phyloP scores from a whole-genome alignment of 2,888 invertebrate species.

The Noctua comes region DNA sequence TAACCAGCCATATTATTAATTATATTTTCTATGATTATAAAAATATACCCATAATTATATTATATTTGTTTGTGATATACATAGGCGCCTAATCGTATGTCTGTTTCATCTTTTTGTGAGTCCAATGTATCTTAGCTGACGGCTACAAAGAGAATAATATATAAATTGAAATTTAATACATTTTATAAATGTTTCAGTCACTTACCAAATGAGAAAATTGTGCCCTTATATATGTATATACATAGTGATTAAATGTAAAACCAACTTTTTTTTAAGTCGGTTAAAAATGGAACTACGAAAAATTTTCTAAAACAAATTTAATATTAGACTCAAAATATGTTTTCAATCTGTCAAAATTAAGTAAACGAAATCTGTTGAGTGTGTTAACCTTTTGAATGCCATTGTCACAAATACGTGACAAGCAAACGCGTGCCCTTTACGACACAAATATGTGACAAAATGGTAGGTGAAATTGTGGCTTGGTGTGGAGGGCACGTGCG shows the following conservation, averaged over 20 bases:
- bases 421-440: too few relatives aligned
- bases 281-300: not conserved
- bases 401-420: too few relatives aligned
- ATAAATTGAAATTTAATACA: not conserved
- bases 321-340: not conserved
- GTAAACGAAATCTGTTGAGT: not conserved
- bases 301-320: not conserved
- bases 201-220: not conserved
- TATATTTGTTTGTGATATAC: constrained; percentile 22
- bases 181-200: not conserved
- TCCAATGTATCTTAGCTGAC: constrained; percentile 24
- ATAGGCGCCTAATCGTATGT: constrained; percentile 12
- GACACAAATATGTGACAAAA: too few relatives aligned
- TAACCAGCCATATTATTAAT: constrained; percentile 43
- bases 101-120: not conserved
- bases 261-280: not conserved
- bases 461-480: too few relatives aligned
- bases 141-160: not conserved
- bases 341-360: not conserved
- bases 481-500: too few relatives aligned
- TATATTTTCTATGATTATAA: constrained; percentile 44
- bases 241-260: not conserved
- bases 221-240: too few relatives aligned
- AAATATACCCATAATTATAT: constrained; percentile 46
- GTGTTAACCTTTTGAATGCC: too few relatives aligned